Conservation (phyloP, 64 coral and sea anemone species). For the Montipora efflorescens region DNA sequence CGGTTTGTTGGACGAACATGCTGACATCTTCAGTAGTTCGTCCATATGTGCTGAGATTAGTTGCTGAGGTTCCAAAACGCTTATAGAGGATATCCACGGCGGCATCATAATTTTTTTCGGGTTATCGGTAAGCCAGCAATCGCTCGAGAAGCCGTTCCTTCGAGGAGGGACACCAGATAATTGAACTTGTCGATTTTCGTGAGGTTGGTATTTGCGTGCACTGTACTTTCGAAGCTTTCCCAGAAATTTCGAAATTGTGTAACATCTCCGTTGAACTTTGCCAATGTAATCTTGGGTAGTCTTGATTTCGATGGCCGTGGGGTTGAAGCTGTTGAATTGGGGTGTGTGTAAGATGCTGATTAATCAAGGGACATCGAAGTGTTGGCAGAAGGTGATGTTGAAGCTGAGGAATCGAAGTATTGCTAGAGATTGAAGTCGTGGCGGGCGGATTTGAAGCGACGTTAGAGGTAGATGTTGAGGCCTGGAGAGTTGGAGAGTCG, state of each 20-base stretch:
- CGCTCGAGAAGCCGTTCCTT: neutral
- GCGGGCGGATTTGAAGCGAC: no score
- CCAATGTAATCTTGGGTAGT: constrained; percentile 52
- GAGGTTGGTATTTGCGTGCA: constrained; percentile 23
- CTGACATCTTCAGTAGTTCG: constrained; percentile 13
- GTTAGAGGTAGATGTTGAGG: no score
- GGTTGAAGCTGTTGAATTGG: neutral
- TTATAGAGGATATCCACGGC: no score
- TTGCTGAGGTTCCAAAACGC: neutral
- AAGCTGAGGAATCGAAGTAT: neutral
- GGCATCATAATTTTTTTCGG: neutral
- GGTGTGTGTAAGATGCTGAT: neutral
- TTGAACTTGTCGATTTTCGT: constrained; percentile 6
- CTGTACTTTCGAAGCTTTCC: constrained; percentile 48
- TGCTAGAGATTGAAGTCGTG: no score
- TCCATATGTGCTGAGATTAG: constrained; percentile 10
- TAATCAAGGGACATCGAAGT: neutral
- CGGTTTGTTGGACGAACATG: constrained; percentile 21
- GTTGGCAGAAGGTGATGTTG: neutral
- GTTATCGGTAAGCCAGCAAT: constrained; percentile 21
- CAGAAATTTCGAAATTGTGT: constrained; percentile 56
- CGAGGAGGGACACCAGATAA: no score
- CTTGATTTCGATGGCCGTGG: constrained; percentile 24
- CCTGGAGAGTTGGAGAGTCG: no score
- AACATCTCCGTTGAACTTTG: constrained; percentile 52